These are phyloP conservation scores for Drosophila funebris DNA, from an alignment of 1,140 invertebrate genomes.

Conservation along the genomic window DNA sequence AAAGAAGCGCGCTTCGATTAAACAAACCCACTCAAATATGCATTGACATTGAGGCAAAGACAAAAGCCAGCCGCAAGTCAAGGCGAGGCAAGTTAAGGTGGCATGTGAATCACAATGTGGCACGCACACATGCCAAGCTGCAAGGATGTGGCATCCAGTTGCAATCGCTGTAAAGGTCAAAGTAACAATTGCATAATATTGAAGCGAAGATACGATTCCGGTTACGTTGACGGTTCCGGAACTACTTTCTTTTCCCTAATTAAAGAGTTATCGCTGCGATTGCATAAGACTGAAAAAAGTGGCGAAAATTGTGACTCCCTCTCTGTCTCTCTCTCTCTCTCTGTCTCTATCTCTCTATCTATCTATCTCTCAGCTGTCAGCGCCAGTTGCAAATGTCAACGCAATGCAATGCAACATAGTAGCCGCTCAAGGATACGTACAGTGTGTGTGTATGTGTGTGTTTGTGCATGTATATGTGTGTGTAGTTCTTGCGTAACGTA, in stretches of 20 bases:
- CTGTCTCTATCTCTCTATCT: neutral
- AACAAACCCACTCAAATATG: conserved; percentile 76
- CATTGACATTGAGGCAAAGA: conserved; percentile 76
- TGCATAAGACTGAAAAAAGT: conserved; percentile 50
- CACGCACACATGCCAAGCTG: conserved; percentile 6
- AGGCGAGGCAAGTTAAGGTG: neutral
- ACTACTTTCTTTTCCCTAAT: conserved; percentile 20
- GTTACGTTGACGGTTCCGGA: neutral
- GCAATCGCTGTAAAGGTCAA: conserved; percentile 32
- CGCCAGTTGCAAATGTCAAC: conserved; percentile 60
- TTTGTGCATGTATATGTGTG: conserved; percentile 26
- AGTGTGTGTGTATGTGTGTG: conserved; percentile 1
- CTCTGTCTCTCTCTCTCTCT: neutral
- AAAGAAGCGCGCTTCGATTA: conserved; percentile 67
- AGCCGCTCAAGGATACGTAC: conserved; percentile 62
- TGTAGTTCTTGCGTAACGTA: conserved; percentile 73
- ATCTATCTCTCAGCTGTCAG: conserved; percentile 23
- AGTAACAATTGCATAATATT: conserved; percentile 30
- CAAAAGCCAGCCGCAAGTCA: conserved; percentile 26
- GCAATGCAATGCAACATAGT: conserved; percentile 60
- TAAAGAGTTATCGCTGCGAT: conserved; percentile 25
- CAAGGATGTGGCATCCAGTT: conserved; percentile 8
- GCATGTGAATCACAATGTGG: conserved; percentile 9
- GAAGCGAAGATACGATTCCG: conserved; percentile 2
- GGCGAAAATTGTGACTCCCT: neutral